Conservation (phyloP, 2,797 vertebrate species). For the Aldrovandia affinis region DNA sequence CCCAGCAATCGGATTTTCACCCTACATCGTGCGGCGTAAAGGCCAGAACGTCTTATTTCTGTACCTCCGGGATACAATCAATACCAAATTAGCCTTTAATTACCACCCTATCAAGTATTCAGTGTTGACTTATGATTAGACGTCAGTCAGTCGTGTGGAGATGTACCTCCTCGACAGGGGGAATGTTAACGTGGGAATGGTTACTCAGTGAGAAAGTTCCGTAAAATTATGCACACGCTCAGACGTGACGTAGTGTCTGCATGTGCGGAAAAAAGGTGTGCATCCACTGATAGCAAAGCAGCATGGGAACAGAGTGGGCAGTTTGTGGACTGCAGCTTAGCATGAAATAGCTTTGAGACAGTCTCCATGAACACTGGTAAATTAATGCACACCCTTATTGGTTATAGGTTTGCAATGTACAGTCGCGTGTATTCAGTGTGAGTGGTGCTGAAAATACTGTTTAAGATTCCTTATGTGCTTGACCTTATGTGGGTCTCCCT, state of each 20-base stretch:
- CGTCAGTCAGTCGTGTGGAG: slow-evolving; percentile 58
- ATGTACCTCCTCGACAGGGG: slow-evolving; percentile 11
- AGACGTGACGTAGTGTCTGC: background rate
- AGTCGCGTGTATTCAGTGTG: background rate
- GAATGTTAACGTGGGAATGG: background rate
- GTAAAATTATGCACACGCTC: background rate
- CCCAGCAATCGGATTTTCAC: slow-evolving; percentile 40
- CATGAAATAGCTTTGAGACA: background rate
- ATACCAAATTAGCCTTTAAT: slow-evolving; percentile 75
- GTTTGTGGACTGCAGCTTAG: background rate
- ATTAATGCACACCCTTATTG: background rate
- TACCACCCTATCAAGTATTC: slow-evolving; percentile 79
- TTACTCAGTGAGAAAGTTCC: background rate
- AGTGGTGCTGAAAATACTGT: background rate
- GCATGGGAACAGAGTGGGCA: slow-evolving; percentile 2
- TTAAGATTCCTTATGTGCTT: background rate
- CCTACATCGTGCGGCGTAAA: slow-evolving; percentile 42
- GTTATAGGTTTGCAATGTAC: background rate
- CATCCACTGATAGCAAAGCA: background rate
- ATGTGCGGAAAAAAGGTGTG: background rate
- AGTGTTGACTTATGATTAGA: slow-evolving; percentile 66
- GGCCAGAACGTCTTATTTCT: slow-evolving; percentile 40
- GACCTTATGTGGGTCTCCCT: background rate
- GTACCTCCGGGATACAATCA: slow-evolving; percentile 67
- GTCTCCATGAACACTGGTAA: background rate